These are phyloP conservation scores for Amphiduros pacificus DNA, from an alignment of 2,888 invertebrate species.

Conservation along the genomic window DNA sequence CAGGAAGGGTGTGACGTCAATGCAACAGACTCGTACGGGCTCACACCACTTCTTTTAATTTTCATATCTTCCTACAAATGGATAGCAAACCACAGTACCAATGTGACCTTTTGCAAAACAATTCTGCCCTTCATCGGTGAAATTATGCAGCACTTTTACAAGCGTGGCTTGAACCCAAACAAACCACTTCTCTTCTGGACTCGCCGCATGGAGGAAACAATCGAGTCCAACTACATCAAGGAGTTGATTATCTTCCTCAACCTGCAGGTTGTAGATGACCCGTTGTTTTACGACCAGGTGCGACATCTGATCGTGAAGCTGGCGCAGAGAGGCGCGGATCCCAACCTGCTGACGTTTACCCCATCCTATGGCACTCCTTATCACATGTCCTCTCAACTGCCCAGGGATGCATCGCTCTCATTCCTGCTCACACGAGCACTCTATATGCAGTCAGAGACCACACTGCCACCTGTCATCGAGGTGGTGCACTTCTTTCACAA, in stretches of 20 bases:
- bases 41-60: slow-evolving; percentile 29
- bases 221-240: slow-evolving; percentile 32
- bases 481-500: slow-evolving; percentile 24
- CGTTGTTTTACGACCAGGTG: slow-evolving; percentile 25
- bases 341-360: slow-evolving; percentile 30
- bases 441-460: slow-evolving; percentile 16
- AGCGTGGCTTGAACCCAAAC: slow-evolving; percentile 30
- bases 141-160: slow-evolving; percentile 28
- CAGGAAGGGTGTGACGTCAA: slow-evolving; percentile 30
- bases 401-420: slow-evolving; percentile 24
- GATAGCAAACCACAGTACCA: slow-evolving; percentile 24
- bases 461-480: slow-evolving; percentile 19
- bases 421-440: slow-evolving; percentile 27
- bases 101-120: slow-evolving; percentile 28
- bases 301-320: slow-evolving; percentile 26
- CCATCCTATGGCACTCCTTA: slow-evolving; percentile 27
- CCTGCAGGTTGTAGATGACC: slow-evolving; percentile 26
- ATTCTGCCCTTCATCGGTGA: slow-evolving; percentile 30
- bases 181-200: slow-evolving; percentile 30
- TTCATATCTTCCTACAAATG: slow-evolving; percentile 27
- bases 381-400: slow-evolving; percentile 15
- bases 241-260: slow-evolving; percentile 30
- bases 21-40: slow-evolving; percentile 29
- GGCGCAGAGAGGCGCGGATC: slow-evolving; percentile 31
- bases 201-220: slow-evolving; percentile 31